phyloP scores from a whole-genome alignment of 2,797 vertebrate species.

The Myotis vivesi region DNA sequence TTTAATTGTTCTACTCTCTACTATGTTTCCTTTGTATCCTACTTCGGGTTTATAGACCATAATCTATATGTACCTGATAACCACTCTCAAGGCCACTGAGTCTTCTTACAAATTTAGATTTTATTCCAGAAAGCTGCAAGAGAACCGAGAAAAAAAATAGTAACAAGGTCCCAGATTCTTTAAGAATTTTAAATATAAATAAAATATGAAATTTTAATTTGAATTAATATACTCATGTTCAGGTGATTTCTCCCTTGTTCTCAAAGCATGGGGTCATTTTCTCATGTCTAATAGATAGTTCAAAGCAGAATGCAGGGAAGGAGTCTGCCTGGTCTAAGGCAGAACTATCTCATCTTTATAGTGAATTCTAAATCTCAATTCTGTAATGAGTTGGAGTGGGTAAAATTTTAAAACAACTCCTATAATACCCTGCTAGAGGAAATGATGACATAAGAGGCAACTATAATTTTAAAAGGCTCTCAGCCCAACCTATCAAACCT shows the following conservation, averaged over 20 bases:
- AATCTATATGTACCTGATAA: neutral
- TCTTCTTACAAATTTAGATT: constrained; percentile 15
- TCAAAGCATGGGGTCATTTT: neutral
- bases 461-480: neutral
- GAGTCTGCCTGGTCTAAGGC: neutral
- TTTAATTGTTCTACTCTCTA: neutral
- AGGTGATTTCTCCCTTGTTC: neutral
- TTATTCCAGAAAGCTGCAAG: constrained; percentile 2
- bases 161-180: neutral
- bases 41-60: neutral
- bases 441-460: neutral
- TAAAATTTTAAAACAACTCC: neutral
- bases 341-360: neutral
- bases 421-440: neutral
- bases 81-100: neutral
- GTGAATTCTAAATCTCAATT: neutral
- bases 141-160: neutral
- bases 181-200: neutral
- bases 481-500: neutral
- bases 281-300: neutral
- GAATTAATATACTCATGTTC: neutral
- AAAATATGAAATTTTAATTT: neutral
- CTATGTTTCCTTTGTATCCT: neutral
- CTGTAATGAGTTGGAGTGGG: neutral
- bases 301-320: neutral